phyloP scores from a whole-genome alignment of 2,797 vertebrate genomes.

The Cygnus olor region DNA sequence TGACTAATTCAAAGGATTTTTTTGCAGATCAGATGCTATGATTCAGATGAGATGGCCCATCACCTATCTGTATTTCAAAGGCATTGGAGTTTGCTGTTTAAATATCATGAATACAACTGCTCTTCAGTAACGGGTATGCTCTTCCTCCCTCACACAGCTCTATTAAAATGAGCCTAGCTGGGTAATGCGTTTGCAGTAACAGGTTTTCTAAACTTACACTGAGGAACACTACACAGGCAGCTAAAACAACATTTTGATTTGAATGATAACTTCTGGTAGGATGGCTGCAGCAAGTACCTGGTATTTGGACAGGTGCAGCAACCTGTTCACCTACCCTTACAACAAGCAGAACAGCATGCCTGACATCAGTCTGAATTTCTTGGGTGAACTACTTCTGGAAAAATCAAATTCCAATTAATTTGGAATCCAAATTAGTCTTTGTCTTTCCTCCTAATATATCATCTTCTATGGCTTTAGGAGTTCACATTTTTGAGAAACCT shows the following conservation, averaged over 20 bases:
- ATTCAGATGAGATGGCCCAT: not conserved
- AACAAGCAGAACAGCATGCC: not conserved
- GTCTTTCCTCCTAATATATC: not conserved
- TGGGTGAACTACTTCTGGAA: not conserved
- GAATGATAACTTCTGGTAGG: not conserved
- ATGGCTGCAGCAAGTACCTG: not conserved
- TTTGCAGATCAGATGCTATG: not conserved
- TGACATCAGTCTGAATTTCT: not conserved
- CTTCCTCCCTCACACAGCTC: not conserved
- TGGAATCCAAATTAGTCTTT: not conserved
- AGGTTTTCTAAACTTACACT: not conserved
- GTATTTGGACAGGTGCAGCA: not conserved
- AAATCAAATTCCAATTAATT: not conserved
- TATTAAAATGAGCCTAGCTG: not conserved
- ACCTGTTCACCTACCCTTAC: not conserved
- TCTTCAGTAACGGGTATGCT: not conserved
- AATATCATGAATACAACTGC: accelerated
- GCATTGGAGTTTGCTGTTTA: not conserved
- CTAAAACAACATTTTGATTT: not conserved
- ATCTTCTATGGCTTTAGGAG: not conserved
- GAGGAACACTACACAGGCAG: not conserved
- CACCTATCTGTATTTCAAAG: not conserved
- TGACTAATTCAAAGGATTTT: not conserved
- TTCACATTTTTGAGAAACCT: not conserved
- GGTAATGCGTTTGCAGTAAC: not conserved